Evolutionary conservation across 2,888 invertebrate genomes (phyloP).

Genomic region (Melanchra persicariae): DNA sequence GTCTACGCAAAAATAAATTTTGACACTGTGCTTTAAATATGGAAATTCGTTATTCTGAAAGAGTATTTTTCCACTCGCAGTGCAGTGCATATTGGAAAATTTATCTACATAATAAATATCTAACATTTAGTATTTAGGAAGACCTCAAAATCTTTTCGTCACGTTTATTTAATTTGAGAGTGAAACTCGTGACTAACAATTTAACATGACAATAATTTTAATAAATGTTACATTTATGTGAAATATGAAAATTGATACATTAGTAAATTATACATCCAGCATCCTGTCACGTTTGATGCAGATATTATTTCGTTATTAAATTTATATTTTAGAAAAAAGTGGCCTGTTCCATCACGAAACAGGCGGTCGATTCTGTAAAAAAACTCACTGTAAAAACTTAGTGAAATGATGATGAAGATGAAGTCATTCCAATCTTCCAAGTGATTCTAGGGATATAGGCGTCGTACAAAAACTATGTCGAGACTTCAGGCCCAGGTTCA

Average conservation of each 20-base stretch:
- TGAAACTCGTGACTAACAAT: slow-evolving; percentile 40
- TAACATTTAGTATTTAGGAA: slow-evolving; percentile 3
- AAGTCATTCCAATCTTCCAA: too few species aligned
- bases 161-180: slow-evolving; percentile 22
- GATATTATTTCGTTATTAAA: not conserved
- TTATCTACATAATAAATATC: not conserved
- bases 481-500: too few species aligned
- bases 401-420: too few species aligned
- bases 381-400: too few species aligned
- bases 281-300: slow-evolving; percentile 3
- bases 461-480: too few species aligned
- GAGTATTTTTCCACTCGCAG: not conserved
- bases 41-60: not conserved
- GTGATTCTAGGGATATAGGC: too few species aligned
- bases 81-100: not conserved
- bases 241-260: slow-evolving; percentile 30
- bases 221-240: slow-evolving; percentile 8
- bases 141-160: slow-evolving; percentile 26
- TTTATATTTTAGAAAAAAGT: too few species aligned
- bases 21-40: slow-evolving; percentile 4
- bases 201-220: slow-evolving; percentile 28
- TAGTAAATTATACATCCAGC: too few species aligned
- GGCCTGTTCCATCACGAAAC: not conserved
- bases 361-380: too few species aligned
- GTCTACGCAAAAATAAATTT: not conserved